Conservation (phyloP, 2,888 invertebrate species). For the Acleris literana region DNA sequence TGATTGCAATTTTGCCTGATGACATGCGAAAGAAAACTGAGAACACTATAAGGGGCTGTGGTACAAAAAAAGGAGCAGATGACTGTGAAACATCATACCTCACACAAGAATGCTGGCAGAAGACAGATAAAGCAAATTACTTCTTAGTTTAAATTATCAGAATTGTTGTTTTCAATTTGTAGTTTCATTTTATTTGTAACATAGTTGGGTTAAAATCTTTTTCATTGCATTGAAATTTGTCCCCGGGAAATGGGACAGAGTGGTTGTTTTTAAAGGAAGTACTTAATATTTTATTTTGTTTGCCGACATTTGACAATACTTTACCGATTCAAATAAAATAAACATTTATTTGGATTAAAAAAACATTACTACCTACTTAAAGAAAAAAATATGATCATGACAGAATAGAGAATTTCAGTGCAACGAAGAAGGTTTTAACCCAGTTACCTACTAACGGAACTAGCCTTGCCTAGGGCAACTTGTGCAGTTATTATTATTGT, state of each 20-base stretch:
- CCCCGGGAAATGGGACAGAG: no score
- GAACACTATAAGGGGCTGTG: slow-evolving; percentile 57
- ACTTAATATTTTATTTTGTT: no score
- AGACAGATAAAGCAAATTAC: slow-evolving; percentile 60
- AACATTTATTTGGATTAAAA: no score
- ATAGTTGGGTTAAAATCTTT: neutral
- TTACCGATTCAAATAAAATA: no score
- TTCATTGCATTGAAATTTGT: no score
- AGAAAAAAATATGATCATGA: no score
- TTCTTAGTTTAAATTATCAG: slow-evolving; percentile 60
- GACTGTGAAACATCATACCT: slow-evolving; percentile 71
- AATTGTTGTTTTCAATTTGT: slow-evolving; percentile 17
- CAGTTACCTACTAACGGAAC: neutral
- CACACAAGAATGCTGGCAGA: slow-evolving; percentile 75
- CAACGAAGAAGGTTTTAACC: no score
- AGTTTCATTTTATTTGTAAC: slow-evolving; percentile 8
- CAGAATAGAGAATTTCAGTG: no score
- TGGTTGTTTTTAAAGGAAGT: no score
- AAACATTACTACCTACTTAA: no score
- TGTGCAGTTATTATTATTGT: no score
- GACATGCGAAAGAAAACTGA: slow-evolving; percentile 55
- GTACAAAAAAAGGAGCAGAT: slow-evolving; percentile 64
- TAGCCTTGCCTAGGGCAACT: neutral
- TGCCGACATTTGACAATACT: no score
- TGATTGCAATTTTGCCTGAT: slow-evolving; percentile 66